Base-by-base conservation (phyloP, 1,140 invertebrate genomes). In the Nixonia krombeini region DNA sequence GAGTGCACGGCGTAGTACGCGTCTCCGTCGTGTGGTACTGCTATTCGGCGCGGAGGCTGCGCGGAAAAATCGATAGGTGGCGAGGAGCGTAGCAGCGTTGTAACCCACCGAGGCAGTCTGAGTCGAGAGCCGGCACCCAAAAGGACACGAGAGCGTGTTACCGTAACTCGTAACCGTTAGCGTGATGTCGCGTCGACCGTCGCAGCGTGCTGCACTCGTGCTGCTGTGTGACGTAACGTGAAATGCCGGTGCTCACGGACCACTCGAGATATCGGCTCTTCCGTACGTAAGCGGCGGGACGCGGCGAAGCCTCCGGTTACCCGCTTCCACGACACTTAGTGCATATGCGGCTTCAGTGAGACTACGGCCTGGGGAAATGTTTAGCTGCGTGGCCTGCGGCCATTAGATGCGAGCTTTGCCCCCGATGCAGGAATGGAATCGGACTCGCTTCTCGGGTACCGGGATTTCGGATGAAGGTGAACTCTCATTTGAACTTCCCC, bases 1-100 rank as follows among this genome's bases (percentile, higher is more conserved):
- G n/a, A n/a, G n/a, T n/a, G n/a, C n/a, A n/a, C n/a, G n/a, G n/a
- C n/a, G n/a, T n/a, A n/a, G n/a, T n/a, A n/a, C n/a, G n/a, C n/a
- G n/a, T n/a, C n/a, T n/a, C n/a, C n/a, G n/a, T n/a, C n/a, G n/a
- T n/a, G n/a, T n/a, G n/a, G n/a, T n/a, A n/a, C n/a, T n/a, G n/a
- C n/a, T n/a, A n/a, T n/a, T n/a, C n/a, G n/a, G n/a, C n/a, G n/a
- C n/a, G n/a, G 78, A 80, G 78, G 78, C 76, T 80, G 76, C 78
- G 75, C 75, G 76, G 78, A 79, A 80, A 80, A 80, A 80, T 80
- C 76, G 78, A 80, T 80, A 79, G 64, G 45, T 68, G 61, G 50
- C 62, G 73, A 73, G 63, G 65, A 75, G 63, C 73, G 68, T 71
- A 70, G 64, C 70, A 73, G 72, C 73, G 73, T 72, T 4, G 58